These are phyloP conservation scores for Phaethon lepturus DNA, from an alignment of 2,113 vertebrate species.

Conservation along the genomic window DNA sequence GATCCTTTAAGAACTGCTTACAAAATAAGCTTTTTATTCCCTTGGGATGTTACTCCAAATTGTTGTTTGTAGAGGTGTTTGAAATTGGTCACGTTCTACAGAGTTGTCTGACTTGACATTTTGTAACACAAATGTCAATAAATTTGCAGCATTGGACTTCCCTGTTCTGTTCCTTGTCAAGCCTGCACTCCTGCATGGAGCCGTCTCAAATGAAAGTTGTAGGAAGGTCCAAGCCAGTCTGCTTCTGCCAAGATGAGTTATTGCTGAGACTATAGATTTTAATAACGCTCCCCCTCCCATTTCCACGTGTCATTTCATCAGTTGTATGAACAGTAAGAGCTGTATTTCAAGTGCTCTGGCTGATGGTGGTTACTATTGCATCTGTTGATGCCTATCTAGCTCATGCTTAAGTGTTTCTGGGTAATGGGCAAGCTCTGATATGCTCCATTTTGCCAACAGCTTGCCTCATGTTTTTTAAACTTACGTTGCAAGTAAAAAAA, in stretches of 20 bases:
- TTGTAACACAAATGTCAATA: neutral
- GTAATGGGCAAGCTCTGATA: neutral
- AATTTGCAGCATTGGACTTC: neutral
- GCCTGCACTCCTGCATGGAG: neutral
- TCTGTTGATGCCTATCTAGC: neutral
- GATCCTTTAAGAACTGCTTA: neutral
- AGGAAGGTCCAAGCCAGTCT: neutral
- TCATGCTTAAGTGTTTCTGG: fast-evolving
- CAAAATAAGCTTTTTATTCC: neutral
- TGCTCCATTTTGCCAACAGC: neutral
- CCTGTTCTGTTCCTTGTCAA: neutral
- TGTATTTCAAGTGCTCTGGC: neutral
- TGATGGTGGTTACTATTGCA: neutral
- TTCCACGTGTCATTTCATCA: neutral
- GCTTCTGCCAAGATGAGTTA: neutral
- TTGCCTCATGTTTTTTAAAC: neutral
- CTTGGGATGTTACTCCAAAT: neutral
- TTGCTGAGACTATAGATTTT: neutral
- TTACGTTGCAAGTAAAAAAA: neutral
- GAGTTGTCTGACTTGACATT: neutral
- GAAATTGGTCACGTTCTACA: neutral
- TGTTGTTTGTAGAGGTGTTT: neutral
- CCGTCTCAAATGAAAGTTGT: neutral
- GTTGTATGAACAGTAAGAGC: neutral
- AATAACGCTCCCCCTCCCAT: neutral